These are phyloP conservation scores for Drosophila infuscata DNA, from an alignment of 2,888 invertebrate genomes.

Conservation along the genomic window DNA sequence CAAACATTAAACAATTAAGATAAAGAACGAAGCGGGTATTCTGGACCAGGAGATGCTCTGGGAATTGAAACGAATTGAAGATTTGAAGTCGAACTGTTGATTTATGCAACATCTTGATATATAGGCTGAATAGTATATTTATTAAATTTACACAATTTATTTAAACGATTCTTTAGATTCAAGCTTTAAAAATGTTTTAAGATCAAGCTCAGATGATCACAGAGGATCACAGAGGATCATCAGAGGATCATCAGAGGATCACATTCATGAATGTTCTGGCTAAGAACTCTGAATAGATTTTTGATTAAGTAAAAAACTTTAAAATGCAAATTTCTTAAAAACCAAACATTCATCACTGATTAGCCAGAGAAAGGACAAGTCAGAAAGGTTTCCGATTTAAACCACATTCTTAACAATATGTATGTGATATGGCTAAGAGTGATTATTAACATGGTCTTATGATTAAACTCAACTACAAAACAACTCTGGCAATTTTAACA, in stretches of 20 bases:
- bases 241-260: too few relatives aligned
- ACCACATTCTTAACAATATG: background rate
- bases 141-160: background rate
- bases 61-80: background rate
- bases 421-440: background rate
- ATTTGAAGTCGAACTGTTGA: background rate
- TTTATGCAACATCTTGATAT: background rate
- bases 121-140: background rate
- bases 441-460: background rate
- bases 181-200: too few relatives aligned
- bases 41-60: conserved; percentile 22
- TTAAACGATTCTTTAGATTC: background rate
- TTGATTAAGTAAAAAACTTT: background rate
- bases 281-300: background rate
- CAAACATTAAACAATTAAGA: conserved; percentile 20
- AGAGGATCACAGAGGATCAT: background rate
- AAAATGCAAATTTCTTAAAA: background rate
- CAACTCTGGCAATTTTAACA: background rate
- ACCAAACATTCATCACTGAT: background rate
- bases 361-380: background rate
- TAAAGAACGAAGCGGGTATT: background rate
- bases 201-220: too few relatives aligned
- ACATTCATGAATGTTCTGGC: background rate
- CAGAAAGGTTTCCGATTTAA: background rate
- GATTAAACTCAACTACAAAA: background rate